Base-by-base conservation (phyloP, 2,888 invertebrate genomes). In the Trissonchulus latispiculum region DNA sequence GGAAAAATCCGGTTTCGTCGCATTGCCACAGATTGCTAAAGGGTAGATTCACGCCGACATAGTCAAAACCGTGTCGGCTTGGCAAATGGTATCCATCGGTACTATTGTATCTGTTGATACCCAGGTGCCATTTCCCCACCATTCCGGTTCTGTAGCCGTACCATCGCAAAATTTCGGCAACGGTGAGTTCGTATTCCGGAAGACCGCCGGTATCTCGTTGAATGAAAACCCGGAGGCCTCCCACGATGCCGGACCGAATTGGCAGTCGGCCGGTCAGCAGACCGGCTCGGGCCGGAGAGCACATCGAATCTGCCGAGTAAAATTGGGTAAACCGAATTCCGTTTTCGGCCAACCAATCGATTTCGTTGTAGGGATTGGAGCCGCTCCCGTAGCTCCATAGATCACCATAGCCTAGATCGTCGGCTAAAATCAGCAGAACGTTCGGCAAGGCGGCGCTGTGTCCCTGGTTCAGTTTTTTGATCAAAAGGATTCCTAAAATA, bases 81-180 rank as follows among this genome's bases (percentile, higher is more conserved):
- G 82, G 82, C 37, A 82, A 73, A 73, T 82, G 78, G 2, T 78
- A 76, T 2, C 82, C 82, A 73, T 82, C 82, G 62, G 77, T 77
- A 35, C 76, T 70, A 69, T 80, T 81, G 71, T 76, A 59, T 61
- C 78, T 77, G 74, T 82, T 82, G 72, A 82, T 82, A 48, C 48
- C 87, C 71, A 86, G 78, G 78, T 87, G 87, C 87, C 87, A 87
- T 79, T 87, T 87, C 23, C 85, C 85, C 78, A 80, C 74, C 77
- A 83, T 80, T 23, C 83, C 85, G 8, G 86, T 87, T 1, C 76
- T 73, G 77, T 86, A 86, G 48, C 80, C 71, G 23, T 23, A 8
- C 8, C 48, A 15, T 75, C 83, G 82, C 32, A 85, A 79, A 77
- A 84, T 77, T 76, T 85, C 83, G 1, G 85, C 85, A 76, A 86